Evolutionary conservation across 2,888 invertebrate genomes (phyloP).

Genomic region (Megaustenia siamemsis): DNA sequence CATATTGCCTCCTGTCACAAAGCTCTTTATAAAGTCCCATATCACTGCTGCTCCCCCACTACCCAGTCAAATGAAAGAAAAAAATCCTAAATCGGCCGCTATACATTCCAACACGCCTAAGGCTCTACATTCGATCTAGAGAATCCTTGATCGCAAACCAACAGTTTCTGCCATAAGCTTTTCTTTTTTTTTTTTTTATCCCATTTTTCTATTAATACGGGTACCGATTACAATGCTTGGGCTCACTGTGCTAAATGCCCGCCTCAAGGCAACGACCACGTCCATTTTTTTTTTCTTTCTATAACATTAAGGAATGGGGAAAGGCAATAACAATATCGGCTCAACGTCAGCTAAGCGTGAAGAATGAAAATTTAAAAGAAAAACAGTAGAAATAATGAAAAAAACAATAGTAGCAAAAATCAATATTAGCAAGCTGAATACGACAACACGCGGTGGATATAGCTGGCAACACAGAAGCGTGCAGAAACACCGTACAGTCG

Average conservation of each 20-base stretch:
- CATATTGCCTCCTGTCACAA: too few relatives aligned
- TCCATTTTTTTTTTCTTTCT: not conserved
- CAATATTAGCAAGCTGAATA: slow-evolving; percentile 27
- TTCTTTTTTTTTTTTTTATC: too few relatives aligned
- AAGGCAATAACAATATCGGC: slow-evolving; percentile 9
- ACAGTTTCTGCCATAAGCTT: too few relatives aligned
- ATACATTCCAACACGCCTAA: too few relatives aligned
- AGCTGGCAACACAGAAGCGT: not conserved
- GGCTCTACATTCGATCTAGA: too few relatives aligned
- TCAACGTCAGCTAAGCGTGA: slow-evolving; percentile 27
- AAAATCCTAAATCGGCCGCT: too few relatives aligned
- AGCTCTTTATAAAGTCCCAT: too few relatives aligned
- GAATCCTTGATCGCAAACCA: too few relatives aligned
- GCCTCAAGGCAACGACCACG: not conserved
- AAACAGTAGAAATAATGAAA: not conserved
- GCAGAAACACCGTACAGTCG: slow-evolving; percentile 1
- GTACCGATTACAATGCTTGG: too few relatives aligned
- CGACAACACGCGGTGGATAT: not conserved
- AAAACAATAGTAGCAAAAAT: not conserved
- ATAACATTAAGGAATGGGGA: not conserved
- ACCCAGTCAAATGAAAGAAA: too few relatives aligned
- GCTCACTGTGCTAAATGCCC: not conserved
- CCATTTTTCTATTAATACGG: not conserved
- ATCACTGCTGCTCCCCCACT: too few relatives aligned
- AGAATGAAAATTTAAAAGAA: not conserved